phyloP scores from a whole-genome alignment of 2,888 invertebrate genomes.

The Lasius platythorax region DNA sequence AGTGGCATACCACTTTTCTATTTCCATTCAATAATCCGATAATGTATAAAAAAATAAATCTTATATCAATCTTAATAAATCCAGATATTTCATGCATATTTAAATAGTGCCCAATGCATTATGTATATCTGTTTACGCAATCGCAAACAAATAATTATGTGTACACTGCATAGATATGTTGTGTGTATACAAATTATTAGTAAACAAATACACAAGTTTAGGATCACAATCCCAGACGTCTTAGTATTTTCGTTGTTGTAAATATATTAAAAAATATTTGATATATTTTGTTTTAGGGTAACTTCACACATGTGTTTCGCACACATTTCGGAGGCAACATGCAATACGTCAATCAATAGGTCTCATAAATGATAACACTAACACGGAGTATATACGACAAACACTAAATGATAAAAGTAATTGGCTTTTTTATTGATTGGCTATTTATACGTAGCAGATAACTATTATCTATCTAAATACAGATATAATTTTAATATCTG shows the following conservation, averaged over 20 bases:
- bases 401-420: conserved; percentile 5
- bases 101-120: conserved; percentile 51
- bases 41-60: conserved; percentile 31
- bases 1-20: not conserved
- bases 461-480: conserved; percentile 32
- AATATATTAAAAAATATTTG: conserved; percentile 34
- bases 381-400: conserved; percentile 7
- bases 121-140: conserved; percentile 60
- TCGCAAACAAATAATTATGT: conserved; percentile 57
- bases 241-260: conserved; percentile 43
- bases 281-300: conserved; percentile 12
- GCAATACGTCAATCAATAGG: not conserved
- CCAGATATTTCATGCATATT: conserved; percentile 46
- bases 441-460: conserved; percentile 29
- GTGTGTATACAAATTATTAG: conserved; percentile 59
- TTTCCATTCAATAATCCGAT: not conserved
- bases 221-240: conserved; percentile 53
- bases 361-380: conserved; percentile 35
- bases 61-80: conserved; percentile 31
- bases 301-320: conserved; percentile 6
- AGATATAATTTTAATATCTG: conserved; percentile 43
- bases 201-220: conserved; percentile 61
- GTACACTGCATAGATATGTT: conserved; percentile 28
- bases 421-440: conserved; percentile 18
- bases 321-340: conserved; percentile 19